Evolutionary conservation across 1,140 invertebrate species (phyloP).

Genomic region (Habropoda laboriosa): DNA sequence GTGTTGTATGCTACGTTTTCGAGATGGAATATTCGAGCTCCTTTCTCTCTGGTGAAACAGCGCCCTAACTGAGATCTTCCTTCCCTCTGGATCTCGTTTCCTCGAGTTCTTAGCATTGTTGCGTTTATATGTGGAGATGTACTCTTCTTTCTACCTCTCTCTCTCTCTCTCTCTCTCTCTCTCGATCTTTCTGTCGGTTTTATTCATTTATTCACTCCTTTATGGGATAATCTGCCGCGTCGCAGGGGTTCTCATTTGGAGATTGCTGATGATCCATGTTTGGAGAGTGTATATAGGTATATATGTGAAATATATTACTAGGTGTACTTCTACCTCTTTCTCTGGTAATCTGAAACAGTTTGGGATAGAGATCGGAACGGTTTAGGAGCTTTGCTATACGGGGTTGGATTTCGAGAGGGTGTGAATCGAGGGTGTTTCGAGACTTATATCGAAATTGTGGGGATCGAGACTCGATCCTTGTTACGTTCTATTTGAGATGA

Average conservation of each 20-base stretch:
- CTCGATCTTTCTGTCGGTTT: neutral
- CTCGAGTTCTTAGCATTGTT: constrained; percentile 24
- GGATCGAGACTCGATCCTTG: too few species aligned
- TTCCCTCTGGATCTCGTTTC: constrained; percentile 1
- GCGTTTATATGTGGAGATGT: neutral
- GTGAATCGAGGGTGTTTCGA: neutral
- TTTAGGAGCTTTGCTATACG: neutral
- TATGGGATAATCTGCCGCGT: constrained; percentile 1
- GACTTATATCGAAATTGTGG: neutral
- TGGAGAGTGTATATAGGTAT: neutral
- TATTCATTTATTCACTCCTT: constrained; percentile 11
- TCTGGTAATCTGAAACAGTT: neutral
- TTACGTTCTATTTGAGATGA: neutral
- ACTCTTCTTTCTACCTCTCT: neutral
- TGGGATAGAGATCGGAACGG: neutral
- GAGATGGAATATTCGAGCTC: constrained; percentile 24
- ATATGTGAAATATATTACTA: too few species aligned
- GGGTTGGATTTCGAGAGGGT: neutral
- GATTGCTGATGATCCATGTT: neutral
- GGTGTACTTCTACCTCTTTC: neutral
- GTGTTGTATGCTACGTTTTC: neutral
- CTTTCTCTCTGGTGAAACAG: neutral
- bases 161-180: neutral
- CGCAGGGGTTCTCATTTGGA: neutral
- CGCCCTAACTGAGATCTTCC: neutral